phyloP scores from a whole-genome alignment of 1,140 invertebrate species.

The Nymphalis io region DNA sequence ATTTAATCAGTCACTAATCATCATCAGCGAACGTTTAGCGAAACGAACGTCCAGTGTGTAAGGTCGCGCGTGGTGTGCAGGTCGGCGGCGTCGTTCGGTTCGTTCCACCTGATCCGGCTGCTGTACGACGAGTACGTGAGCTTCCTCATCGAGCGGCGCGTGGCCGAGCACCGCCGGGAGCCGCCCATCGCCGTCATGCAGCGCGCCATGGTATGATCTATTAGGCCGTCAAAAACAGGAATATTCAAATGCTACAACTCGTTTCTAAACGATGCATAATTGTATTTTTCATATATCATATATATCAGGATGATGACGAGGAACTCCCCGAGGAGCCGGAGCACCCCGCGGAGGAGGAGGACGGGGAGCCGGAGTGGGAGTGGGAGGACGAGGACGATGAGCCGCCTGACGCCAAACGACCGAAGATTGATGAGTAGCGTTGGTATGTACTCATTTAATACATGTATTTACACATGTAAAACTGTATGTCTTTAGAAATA shows the following conservation, averaged over 20 bases:
- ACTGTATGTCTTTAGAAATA: not conserved
- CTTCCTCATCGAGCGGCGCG: conserved; percentile 98
- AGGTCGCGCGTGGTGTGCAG: conserved; percentile 61
- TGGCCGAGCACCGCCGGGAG: conserved; percentile 93
- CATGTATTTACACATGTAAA: not conserved
- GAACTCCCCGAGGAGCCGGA: conserved; percentile 45
- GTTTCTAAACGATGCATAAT: conserved; percentile 5
- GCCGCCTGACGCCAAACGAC: conserved; percentile 42
- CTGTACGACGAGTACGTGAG: conserved; percentile 99
- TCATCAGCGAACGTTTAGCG: no score
- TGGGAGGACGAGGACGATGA: conserved; percentile 56
- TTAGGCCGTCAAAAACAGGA: no score
- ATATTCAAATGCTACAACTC: no score
- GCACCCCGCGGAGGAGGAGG: conserved; percentile 43
- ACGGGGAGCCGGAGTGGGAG: conserved; percentile 38
- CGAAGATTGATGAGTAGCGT: conserved; percentile 36
- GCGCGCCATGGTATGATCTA: conserved; percentile 50
- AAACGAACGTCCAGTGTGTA: no score
- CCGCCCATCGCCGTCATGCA: conserved; percentile 97
- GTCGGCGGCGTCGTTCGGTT: conserved; percentile 98
- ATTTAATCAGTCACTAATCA: no score
- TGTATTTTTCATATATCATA: conserved; percentile 15
- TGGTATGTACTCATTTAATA: not conserved
- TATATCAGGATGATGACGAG: conserved; percentile 50
- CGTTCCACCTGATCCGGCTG: conserved; percentile 98